These are phyloP conservation scores for Sprattus sprattus DNA, from an alignment of 2,113 vertebrate genomes.

Conservation along the genomic window DNA sequence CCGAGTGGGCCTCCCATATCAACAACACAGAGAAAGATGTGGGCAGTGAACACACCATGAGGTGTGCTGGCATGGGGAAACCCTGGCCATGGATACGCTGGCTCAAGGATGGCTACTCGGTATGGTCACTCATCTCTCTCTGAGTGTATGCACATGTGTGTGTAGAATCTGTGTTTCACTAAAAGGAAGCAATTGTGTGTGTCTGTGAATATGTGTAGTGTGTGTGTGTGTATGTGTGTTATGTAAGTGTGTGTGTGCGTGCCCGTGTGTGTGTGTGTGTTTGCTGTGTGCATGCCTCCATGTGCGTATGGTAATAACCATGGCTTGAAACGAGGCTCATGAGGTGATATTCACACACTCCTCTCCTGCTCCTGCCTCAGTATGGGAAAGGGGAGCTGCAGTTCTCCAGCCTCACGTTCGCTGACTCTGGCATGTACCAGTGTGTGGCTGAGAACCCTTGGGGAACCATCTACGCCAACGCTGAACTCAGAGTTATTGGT, in stretches of 20 bases:
- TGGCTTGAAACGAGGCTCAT: too few species aligned
- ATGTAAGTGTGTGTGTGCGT: not conserved
- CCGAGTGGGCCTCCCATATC: conserved; percentile 95
- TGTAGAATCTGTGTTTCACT: not conserved
- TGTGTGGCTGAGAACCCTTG: conserved; percentile 92
- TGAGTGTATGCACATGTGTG: not conserved
- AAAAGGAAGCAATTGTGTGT: not conserved
- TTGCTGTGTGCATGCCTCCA: too few species aligned
- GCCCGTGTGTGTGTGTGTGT: not conserved
- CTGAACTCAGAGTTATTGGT: conserved; percentile 93
- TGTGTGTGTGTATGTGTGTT: not conserved
- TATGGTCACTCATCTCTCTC: conserved; percentile 52
- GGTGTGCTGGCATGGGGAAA: conserved; percentile 87
- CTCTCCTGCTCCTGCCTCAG: conserved; percentile 61
- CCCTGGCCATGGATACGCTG: conserved; percentile 90
- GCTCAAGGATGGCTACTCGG: conserved; percentile 91
- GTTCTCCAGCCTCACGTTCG: conserved; percentile 85
- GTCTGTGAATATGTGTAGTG: not conserved
- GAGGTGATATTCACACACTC: too few species aligned
- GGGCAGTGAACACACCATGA: conserved; percentile 90
- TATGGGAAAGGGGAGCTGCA: conserved; percentile 90
- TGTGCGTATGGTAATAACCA: too few species aligned
- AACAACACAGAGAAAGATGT: conserved; percentile 96
- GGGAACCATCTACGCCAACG: conserved; percentile 93
- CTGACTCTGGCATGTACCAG: conserved; percentile 96